Conservation (phyloP, 2,888 invertebrate species). For the Tenthredo distinguenda region DNA sequence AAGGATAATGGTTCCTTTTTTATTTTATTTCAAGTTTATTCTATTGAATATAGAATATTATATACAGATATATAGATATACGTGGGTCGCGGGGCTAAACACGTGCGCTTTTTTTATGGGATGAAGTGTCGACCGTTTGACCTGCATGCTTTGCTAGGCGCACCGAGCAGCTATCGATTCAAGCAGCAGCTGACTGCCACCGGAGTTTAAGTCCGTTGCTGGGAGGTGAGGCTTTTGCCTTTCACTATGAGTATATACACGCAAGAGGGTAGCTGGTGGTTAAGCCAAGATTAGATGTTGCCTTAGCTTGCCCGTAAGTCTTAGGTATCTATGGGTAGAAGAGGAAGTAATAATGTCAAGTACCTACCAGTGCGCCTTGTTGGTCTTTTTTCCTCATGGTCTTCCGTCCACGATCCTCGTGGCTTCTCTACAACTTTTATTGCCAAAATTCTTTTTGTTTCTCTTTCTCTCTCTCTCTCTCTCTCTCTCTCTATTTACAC, state of each 20-base stretch:
- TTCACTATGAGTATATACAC: slow-evolving; percentile 40
- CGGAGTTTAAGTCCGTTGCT: slow-evolving; percentile 50
- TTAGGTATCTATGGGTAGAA: slow-evolving; percentile 29
- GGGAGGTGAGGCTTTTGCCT: slow-evolving; percentile 46
- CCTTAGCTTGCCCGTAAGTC: slow-evolving; percentile 45
- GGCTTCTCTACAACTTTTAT: slow-evolving; percentile 4
- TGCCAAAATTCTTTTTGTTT: neutral
- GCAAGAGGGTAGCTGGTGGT: slow-evolving; percentile 52
- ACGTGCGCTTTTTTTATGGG: slow-evolving; percentile 44
- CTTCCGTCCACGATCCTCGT: neutral
- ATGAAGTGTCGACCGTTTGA: slow-evolving; percentile 45
- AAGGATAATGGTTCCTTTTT: neutral
- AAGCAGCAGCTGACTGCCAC: slow-evolving; percentile 65
- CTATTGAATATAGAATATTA: neutral
- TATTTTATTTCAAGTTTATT: neutral
- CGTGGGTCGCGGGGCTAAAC: slow-evolving; percentile 21
- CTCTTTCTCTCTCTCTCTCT: neutral
- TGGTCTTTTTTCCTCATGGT: neutral
- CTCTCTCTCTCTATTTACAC: neutral
- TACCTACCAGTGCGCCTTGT: slow-evolving; percentile 7
- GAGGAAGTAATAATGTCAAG: slow-evolving; percentile 36
- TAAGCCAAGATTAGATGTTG: slow-evolving; percentile 47
- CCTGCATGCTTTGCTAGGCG: slow-evolving; percentile 48
- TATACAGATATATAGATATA: neutral
- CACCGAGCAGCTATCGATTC: slow-evolving; percentile 67